These are phyloP conservation scores for Lasioglossum oenotherae DNA, from an alignment of 2,888 invertebrate species.

Conservation along the genomic window DNA sequence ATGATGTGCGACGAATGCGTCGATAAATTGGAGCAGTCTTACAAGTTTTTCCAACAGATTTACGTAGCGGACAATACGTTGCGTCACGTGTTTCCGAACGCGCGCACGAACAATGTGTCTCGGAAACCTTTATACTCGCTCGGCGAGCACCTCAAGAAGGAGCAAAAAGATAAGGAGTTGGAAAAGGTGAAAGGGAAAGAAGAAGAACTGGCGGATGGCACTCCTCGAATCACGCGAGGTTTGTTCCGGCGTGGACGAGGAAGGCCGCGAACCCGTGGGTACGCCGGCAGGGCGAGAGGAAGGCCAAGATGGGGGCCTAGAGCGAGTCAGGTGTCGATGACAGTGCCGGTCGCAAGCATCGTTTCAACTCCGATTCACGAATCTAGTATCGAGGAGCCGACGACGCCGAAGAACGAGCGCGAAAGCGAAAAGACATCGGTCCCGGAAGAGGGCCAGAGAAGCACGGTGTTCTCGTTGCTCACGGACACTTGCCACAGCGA, in stretches of 20 bases:
- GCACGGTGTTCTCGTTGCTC: constrained; percentile 60
- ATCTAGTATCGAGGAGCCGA: neutral
- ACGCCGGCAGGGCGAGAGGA: constrained; percentile 32
- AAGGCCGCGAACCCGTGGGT: constrained; percentile 45
- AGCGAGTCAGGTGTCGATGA: neutral
- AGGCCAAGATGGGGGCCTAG: constrained; percentile 27
- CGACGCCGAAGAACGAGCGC: neutral
- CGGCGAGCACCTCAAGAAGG: constrained; percentile 42
- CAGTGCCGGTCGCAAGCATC: neutral
- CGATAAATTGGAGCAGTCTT: constrained; percentile 63
- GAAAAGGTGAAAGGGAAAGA: constrained; percentile 15
- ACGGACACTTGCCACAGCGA: constrained; percentile 59
- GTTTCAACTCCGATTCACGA: neutral
- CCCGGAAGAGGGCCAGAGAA: constrained; percentile 1
- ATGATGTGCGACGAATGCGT: constrained; percentile 66
- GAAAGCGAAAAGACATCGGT: neutral
- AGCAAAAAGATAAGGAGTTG: constrained; percentile 36
- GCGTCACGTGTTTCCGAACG: constrained; percentile 59
- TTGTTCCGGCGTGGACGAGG: constrained; percentile 51
- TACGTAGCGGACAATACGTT: constrained; percentile 66
- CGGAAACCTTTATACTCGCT: constrained; percentile 45
- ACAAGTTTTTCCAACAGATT: constrained; percentile 67
- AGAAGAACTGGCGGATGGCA: neutral
- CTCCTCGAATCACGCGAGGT: constrained; percentile 33
- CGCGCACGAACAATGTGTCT: constrained; percentile 3